phyloP scores from a whole-genome alignment of 2,113 vertebrate genomes.

The Nicator chloris region DNA sequence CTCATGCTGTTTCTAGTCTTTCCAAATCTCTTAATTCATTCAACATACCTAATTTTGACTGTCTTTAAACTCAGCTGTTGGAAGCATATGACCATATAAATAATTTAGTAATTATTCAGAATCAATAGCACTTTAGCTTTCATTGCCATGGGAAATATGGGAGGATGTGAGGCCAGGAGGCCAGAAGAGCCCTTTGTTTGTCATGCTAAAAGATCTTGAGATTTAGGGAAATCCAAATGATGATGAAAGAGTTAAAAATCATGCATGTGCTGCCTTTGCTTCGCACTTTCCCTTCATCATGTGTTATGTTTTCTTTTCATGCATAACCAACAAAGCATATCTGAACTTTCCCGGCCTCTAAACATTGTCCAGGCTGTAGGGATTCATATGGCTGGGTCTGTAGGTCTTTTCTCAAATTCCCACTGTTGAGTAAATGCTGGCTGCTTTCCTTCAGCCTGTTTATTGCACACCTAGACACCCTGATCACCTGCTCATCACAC shows the following conservation, averaged over 20 bases:
- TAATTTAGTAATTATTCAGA: neutral
- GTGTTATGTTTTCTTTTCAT: neutral
- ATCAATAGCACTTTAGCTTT: neutral
- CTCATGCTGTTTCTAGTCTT: neutral
- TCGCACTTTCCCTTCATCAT: neutral
- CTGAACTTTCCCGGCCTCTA: neutral
- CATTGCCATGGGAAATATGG: neutral
- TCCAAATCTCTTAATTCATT: neutral
- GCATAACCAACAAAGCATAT: neutral
- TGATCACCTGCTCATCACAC: neutral
- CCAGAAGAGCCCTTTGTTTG: neutral
- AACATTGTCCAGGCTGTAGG: neutral
- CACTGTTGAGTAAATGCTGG: neutral
- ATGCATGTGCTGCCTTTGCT: neutral
- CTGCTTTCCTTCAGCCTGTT: neutral
- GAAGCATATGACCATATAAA: neutral
- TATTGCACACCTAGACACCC: neutral
- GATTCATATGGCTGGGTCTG: neutral
- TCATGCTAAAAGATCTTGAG: neutral
- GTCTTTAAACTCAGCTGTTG: neutral
- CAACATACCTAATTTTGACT: neutral
- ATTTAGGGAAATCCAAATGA: neutral
- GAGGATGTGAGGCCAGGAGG: neutral
- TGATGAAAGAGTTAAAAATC: neutral
- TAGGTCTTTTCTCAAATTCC: neutral